A percentile compares a stretch with the other conserved stretches of the same genome.
Evolutionary conservation across 2,113 vertebrate species (phyloP).

Genomic region (Tapirus terrestris): DNA sequence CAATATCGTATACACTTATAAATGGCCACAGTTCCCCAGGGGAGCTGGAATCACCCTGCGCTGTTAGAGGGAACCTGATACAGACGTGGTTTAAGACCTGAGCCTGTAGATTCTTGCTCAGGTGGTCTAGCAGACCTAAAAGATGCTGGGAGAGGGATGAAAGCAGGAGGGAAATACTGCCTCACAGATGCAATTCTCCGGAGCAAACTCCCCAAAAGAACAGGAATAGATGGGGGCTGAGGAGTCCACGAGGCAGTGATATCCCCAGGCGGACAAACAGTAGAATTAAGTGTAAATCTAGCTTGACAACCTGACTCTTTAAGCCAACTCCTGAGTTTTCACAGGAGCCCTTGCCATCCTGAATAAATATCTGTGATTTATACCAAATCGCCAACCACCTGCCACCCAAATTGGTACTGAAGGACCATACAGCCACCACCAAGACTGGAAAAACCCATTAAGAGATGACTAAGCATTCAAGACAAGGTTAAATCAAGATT

Average conservation of each 20-base stretch:
- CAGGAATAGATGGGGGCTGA: neutral
- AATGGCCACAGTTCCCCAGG: neutral
- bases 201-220: neutral
- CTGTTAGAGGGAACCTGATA: neutral
- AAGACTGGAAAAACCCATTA: conserved; percentile 9
- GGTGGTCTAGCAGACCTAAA: neutral
- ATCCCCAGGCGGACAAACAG: neutral
- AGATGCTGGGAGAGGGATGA: neutral
- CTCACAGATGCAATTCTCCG: neutral
- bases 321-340: neutral
- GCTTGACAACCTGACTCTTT: neutral
- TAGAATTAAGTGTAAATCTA: conserved; percentile 40
- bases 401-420: conserved; percentile 20
- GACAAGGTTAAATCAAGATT: neutral
- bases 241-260: neutral
- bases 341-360: neutral
- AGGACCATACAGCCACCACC: neutral
- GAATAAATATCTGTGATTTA: conserved; percentile 26
- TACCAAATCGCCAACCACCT: conserved; percentile 26
- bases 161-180: neutral
- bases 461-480: neutral
- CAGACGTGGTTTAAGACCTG: neutral
- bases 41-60: neutral
- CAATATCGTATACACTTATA: neutral
- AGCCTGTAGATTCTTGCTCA: neutral